Base-by-base conservation (phyloP, 2,797 vertebrate genomes). In the Acanthiza pusilla region DNA sequence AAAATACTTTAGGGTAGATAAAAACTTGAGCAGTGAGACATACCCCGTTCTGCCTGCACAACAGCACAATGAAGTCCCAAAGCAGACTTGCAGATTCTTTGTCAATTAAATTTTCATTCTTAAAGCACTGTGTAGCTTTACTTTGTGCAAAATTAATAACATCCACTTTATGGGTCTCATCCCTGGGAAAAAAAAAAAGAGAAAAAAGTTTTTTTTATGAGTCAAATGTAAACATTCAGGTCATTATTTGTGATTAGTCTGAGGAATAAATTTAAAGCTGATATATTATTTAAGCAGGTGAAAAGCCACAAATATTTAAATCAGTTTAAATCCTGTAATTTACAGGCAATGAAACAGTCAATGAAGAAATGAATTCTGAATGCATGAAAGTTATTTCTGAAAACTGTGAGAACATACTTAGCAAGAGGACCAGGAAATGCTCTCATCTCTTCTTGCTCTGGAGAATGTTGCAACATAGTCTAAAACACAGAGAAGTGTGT, bases 121-220 rank as follows among this genome's bases (percentile, higher is more conserved):
- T 98, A 38, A 98, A 97, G 96, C 99, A 99, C 79, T 98, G 98
- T 42, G 98, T 90, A 27, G 98, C 98, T 98, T 99, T 99, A 96
- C 98, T 99, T 95, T 99, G 99, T 87, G 99, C 98, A 97, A 99
- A 99, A 95, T 99, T 99, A 83, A 99, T 99, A 60, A 99, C 99
- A 17, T 99, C 99, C 92, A 99, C 99, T 97, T 99, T 99, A 91
- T 99, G 99, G n/a, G 99, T 99, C 81, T 99, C 99, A 86, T 99
- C 99, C 90, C 99, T 99, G 96, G 27, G 55, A 51, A 67, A 74
- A 77, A 61, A 53, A 51, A 67, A 16, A 29, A 54, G 38, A 60
- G 29, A 60, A 58, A 74, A 22, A 19, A 4, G 23, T 5, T 38
- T 6, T 12, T 38, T 75, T 16, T 77, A 61, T 79, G 32, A 91